Base-by-base conservation (phyloP, 2,113 vertebrate genomes). In the Puffinus mauretanicus region DNA sequence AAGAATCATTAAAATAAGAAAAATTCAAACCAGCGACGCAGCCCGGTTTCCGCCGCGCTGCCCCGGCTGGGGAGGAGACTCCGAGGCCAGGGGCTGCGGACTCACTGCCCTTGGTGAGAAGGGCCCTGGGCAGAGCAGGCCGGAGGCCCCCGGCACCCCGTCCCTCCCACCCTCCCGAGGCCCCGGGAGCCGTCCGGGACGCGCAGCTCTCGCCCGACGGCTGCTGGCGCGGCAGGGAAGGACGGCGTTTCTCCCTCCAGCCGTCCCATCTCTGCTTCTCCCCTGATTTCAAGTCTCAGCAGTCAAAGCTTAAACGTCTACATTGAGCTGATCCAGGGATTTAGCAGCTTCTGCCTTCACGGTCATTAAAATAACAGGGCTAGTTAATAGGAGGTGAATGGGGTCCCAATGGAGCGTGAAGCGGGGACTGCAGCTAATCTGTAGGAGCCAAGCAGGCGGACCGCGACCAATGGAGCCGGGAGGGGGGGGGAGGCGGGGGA, bases 321-420 rank as follows among this genome's bases (percentile, higher is more conserved):
- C 67, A 75, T 40, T 3, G 87, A 69, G 58, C 65, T 75, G 88
- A 95, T 86, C 94, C 69, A 29, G 85, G 85, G 93, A 86, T 86
- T 91, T 96, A 79, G 82, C 93, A 88, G 89, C 95, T 97, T 91
- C 95, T 73, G 86, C 40, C 94, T 95, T 95, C 95, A 94, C 89
- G 91, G 94, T 97, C 84, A 91, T 97, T 97, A 97, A 97, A 96
- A 86, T 61, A 95, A 95, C 93, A 97, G 88, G 80, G 85, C 71
- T 20, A 60, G 54, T 92, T 96, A 97, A 97, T 95, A 80, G 79
- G 94, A 88, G 72, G 95, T 88, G 94, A 97, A 96, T 93, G 54
- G 89, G 90, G 96, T 96, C 95, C 86, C 96, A 89, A 82, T 55
- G 88, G 93, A 93, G 93, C 95, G 96, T 94, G 95, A 94, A 94